Percentiles rank a stretch among this genome's conserved stretches.
Conservation (phyloP, 2,797 vertebrate species). For the Microctenopoma steveboyesi region DNA sequence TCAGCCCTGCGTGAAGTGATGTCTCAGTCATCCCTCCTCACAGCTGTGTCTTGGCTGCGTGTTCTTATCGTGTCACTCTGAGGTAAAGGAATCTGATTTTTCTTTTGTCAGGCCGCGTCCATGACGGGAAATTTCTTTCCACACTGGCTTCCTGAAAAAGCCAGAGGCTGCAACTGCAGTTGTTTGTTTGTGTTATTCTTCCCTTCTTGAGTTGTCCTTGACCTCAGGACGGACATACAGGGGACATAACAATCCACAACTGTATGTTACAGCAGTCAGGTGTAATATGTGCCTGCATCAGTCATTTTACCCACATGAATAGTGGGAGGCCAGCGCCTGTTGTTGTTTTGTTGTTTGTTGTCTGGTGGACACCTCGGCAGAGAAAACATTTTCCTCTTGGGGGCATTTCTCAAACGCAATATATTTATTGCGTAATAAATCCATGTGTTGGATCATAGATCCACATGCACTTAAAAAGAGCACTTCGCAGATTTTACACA, state of each 20-base stretch:
- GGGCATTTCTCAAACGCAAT: not conserved
- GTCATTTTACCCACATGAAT: slow-evolving; percentile 24
- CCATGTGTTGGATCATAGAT: not conserved
- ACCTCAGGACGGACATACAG: slow-evolving; percentile 25
- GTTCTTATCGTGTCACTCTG: not conserved
- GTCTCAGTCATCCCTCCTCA: not conserved
- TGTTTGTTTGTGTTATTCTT: slow-evolving; percentile 32
- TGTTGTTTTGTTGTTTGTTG: not conserved
- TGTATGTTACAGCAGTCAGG: slow-evolving; percentile 26
- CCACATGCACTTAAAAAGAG: not conserved
- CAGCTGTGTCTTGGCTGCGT: not conserved
- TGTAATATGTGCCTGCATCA: slow-evolving; percentile 32
- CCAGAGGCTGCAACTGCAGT: slow-evolving; percentile 11
- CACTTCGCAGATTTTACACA: not conserved
- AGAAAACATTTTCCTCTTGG: not conserved
- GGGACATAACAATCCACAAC: slow-evolving; percentile 19
- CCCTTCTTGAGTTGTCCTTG: slow-evolving; percentile 32
- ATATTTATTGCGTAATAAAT: not conserved
- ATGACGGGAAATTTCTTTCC: slow-evolving; percentile 37
- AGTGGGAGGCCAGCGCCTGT: slow-evolving; percentile 15
- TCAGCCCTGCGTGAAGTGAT: not conserved
- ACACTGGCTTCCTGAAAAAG: slow-evolving; percentile 17
- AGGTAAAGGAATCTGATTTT: slow-evolving; percentile 23
- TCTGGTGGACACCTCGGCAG: not conserved
- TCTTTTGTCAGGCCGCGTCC: slow-evolving; percentile 33